A percentile compares a stretch with the other conserved stretches of the same genome.
These are phyloP conservation scores for Lepus oiostolus DNA, from an alignment of 2,797 vertebrate species.

Conservation along the genomic window DNA sequence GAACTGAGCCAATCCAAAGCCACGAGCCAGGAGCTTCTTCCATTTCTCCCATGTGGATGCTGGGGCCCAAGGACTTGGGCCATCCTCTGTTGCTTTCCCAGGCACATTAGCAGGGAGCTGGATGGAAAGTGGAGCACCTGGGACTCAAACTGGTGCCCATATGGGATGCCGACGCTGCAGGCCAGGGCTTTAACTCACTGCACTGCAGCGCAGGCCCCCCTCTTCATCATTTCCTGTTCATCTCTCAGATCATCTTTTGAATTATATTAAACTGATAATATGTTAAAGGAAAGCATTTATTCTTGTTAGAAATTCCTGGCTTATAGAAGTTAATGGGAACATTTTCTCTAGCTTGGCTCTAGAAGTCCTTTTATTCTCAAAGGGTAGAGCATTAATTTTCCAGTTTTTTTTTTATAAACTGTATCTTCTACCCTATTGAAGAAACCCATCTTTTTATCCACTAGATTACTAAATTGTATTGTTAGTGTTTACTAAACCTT, in stretches of 20 bases:
- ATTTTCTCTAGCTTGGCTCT: background rate
- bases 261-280: background rate
- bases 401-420: background rate
- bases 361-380: background rate
- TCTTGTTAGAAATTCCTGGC: background rate
- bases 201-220: too few species aligned
- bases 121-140: too few species aligned
- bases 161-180: too few species aligned
- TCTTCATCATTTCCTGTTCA: background rate
- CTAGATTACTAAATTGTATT: background rate
- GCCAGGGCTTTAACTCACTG: too few species aligned
- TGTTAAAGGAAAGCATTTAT: background rate
- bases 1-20: too few species aligned
- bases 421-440: background rate
- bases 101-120: too few species aligned
- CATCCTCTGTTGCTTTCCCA: too few species aligned
- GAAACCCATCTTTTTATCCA: background rate
- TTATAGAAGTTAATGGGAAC: constrained; percentile 29
- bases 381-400: background rate
- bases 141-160: too few species aligned
- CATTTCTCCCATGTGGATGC: too few species aligned
- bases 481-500: background rate
- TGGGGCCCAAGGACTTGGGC: too few species aligned
- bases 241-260: background rate
- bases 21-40: too few species aligned